Base-by-base conservation (phyloP, 1,140 invertebrate genomes). In the Zaprionus lachaisei region DNA sequence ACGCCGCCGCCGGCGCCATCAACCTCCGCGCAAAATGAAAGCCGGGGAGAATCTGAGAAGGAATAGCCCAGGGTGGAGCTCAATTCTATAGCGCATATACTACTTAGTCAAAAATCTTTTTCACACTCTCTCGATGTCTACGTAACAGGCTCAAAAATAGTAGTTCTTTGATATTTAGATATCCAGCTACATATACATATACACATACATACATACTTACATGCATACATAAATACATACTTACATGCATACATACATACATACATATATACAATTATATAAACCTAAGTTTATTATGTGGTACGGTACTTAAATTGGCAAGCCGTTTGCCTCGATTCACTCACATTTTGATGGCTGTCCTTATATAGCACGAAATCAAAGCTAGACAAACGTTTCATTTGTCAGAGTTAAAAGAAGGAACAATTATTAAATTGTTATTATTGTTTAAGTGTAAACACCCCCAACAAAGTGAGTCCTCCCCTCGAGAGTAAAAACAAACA, bases 281-380 rank as follows among this genome's bases (percentile, higher is more conserved):
- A 70, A 73, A 76, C 62, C 61, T 73, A 72, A 41, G 58, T 66
- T 51, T 72, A 75, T 47, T 85, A 80, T 69, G 68, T 69, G 68
- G 64, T 81, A 66, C 70, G 80, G 84, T 89, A 87, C 83, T 87
- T 87, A 87, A 83, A 66, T 83, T 75, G 84, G 80, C 76, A 74
- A 79, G 65, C 37, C 6, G 28, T 81, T 84, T 84, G 78, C 73
- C 81, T 38, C 44, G 51, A 79, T 86, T 72, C 72, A 86, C 58
- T 56, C 24, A 61, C 44, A 58, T 83, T 57, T 68, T 31, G 41
- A 76, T 89, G 84, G 77, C 83, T 89, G 83, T 89, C 73, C 66
- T 34, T 3, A 34, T 71, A 72, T 70, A 87, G 78, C 84, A 76
- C 64, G 66, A 83, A 87, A 89, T 89, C 84, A 87, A 87, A 87